phyloP scores from a whole-genome alignment of 2,113 vertebrate genomes.

The Oncorhynchus masou region DNA sequence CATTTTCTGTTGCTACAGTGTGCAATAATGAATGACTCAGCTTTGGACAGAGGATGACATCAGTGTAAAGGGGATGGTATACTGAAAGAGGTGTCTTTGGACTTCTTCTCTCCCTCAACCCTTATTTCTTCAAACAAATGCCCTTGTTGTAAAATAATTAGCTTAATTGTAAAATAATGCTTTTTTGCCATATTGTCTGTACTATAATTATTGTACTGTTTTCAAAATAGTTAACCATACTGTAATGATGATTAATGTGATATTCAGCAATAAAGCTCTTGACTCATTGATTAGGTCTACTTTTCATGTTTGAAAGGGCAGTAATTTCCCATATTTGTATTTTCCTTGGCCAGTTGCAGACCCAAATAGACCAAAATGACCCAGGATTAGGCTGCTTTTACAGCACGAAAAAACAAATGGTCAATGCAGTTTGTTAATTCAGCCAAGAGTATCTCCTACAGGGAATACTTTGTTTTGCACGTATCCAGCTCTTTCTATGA shows the following conservation, averaged over 20 bases:
- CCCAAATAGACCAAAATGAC: not conserved
- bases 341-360: not conserved
- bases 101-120: not conserved
- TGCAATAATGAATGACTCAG: not conserved
- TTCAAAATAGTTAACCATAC: conserved; percentile 68
- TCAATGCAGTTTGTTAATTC: not conserved
- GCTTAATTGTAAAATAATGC: conserved; percentile 71
- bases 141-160: conserved; percentile 67
- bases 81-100: not conserved
- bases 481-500: no score
- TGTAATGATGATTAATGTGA: conserved; percentile 70
- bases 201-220: conserved; percentile 76
- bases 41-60: not conserved
- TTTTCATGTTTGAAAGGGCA: not conserved
- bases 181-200: conserved; percentile 68
- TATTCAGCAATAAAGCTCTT: conserved; percentile 79
- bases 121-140: conserved; percentile 44
- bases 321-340: not conserved
- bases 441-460: not conserved
- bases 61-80: not conserved
- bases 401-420: not conserved
- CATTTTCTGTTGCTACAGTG: no score
- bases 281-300: conserved; percentile 30
- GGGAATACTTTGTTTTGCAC: no score
- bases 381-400: not conserved